Conservation (phyloP, 2,888 invertebrate species). For the Cloeon dipterum region DNA sequence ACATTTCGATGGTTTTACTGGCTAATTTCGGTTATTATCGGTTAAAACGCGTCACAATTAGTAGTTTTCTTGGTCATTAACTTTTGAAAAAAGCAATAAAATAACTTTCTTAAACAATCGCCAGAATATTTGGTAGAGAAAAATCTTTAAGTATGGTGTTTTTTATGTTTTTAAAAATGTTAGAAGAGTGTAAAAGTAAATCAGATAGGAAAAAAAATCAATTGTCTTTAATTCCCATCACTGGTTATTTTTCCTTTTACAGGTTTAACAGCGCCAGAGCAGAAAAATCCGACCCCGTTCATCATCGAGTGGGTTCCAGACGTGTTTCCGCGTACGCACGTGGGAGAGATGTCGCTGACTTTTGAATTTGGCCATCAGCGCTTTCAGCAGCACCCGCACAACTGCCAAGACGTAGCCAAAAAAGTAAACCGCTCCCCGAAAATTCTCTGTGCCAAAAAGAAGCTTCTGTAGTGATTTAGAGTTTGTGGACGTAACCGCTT, state of each 20-base stretch:
- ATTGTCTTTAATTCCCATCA: no score
- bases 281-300: conserved; percentile 36
- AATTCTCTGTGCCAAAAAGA: not conserved
- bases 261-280: conserved; percentile 26
- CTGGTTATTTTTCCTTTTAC: conserved; percentile 10
- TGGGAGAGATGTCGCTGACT: conserved; percentile 45
- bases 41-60: no score
- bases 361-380: conserved; percentile 45
- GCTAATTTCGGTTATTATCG: no score
- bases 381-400: conserved; percentile 1
- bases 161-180: conserved; percentile 12
- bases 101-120: no score
- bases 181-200: conserved; percentile 13
- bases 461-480: not conserved
- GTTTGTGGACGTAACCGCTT: not conserved
- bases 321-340: conserved; percentile 37
- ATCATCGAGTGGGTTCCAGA: conserved; percentile 57
- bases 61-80: no score
- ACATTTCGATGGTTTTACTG: no score
- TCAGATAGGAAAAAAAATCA: no score
- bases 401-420: not conserved
- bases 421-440: not conserved
- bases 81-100: no score
- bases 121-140: no score
- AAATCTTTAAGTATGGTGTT: no score